phyloP scores from a whole-genome alignment of 2,888 invertebrate species.

The Dynastes grantii region DNA sequence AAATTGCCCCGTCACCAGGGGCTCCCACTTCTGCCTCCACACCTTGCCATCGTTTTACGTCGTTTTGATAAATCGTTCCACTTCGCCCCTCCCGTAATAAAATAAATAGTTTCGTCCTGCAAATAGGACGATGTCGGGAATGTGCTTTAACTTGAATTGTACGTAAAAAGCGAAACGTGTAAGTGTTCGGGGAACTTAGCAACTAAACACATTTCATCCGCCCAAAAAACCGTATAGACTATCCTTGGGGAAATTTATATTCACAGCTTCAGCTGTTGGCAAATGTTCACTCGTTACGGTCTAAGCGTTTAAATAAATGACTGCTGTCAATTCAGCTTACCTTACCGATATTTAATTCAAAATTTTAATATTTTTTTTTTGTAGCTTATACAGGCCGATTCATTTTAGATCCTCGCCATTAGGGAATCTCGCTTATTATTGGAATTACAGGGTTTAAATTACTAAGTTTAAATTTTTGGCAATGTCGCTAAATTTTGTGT shows the following conservation, averaged over 20 bases:
- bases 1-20: constrained; percentile 21
- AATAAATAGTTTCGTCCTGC: constrained; percentile 42
- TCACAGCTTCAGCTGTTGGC: constrained; percentile 62
- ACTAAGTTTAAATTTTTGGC: too few relatives aligned
- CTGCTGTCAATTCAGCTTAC: constrained; percentile 60
- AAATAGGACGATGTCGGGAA: constrained; percentile 4
- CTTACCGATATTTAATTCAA: constrained; percentile 51
- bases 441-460: too few relatives aligned
- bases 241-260: constrained; percentile 64
- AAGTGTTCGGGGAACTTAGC: constrained; percentile 51
- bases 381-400: too few relatives aligned
- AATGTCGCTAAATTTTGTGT: too few relatives aligned
- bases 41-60: constrained; percentile 7
- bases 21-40: not conserved
- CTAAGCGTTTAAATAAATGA: constrained; percentile 60
- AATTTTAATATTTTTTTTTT: not conserved
- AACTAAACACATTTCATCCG: constrained; percentile 62
- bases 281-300: constrained; percentile 60
- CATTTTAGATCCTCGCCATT: too few relatives aligned
- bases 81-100: constrained; percentile 41
- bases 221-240: constrained; percentile 59
- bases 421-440: too few relatives aligned
- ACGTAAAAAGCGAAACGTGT: constrained; percentile 47
- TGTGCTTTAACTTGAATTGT: constrained; percentile 37
- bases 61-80: constrained; percentile 45